These are phyloP conservation scores for Autographa pulchrina DNA, from an alignment of 2,888 invertebrate species.

Conservation along the genomic window DNA sequence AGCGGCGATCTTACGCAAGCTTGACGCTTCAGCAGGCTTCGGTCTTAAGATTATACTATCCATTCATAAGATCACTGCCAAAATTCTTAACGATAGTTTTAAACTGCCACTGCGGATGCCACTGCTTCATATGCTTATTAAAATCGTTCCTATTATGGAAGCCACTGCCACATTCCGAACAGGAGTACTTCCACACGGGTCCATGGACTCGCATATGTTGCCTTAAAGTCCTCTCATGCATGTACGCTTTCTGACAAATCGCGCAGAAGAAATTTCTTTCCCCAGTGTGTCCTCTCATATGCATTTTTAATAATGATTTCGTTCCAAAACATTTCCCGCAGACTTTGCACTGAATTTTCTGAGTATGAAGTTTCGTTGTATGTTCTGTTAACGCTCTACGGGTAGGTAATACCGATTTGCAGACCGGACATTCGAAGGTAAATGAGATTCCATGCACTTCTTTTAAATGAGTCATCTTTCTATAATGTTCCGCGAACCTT, in stretches of 20 bases:
- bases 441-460: slow-evolving; percentile 81
- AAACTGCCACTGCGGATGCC: slow-evolving; percentile 83
- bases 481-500: slow-evolving; percentile 83
- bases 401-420: slow-evolving; percentile 77
- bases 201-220: slow-evolving; percentile 84
- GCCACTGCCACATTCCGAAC: slow-evolving; percentile 79
- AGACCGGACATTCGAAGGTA: slow-evolving; percentile 79
- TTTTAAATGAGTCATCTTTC: slow-evolving; percentile 83
- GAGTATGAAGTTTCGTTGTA: slow-evolving; percentile 81
- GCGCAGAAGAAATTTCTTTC: slow-evolving; percentile 81
- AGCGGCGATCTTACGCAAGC: too few species aligned
- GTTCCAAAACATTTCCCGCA: slow-evolving; percentile 85
- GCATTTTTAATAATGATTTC: slow-evolving; percentile 79
- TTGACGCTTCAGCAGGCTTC: too few species aligned
- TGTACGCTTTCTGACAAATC: slow-evolving; percentile 82
- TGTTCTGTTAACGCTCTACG: slow-evolving; percentile 82
- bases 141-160: slow-evolving; percentile 81
- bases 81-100: slow-evolving; percentile 77
- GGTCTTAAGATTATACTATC: too few species aligned
- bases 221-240: slow-evolving; percentile 81
- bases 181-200: slow-evolving; percentile 76
- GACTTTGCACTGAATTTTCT: slow-evolving; percentile 80
- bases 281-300: slow-evolving; percentile 80
- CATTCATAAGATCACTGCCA: slow-evolving; percentile 60
- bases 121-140: slow-evolving; percentile 82